Evolutionary conservation across 2,888 invertebrate species (phyloP).

Genomic region (Anoplius nigerrimus): DNA sequence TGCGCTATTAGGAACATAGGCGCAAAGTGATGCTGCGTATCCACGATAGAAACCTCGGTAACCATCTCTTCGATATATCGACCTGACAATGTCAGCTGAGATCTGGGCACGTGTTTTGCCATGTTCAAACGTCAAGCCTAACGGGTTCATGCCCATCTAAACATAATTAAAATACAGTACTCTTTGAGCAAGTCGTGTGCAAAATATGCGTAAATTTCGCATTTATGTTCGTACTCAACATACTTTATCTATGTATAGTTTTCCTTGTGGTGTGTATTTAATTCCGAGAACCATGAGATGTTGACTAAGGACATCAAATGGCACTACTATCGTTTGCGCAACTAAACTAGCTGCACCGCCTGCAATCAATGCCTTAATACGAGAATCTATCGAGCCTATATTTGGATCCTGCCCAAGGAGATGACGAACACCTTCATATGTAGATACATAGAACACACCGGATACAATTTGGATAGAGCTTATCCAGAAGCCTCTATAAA

Average conservation of each 20-base stretch:
- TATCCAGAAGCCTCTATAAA: slow-evolving; percentile 97
- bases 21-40: slow-evolving; percentile 92
- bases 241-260: slow-evolving; percentile 67
- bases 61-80: slow-evolving; percentile 89
- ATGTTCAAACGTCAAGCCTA: slow-evolving; percentile 82
- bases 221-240: slow-evolving; percentile 13
- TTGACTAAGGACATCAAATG: slow-evolving; percentile 97
- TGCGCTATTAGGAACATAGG: slow-evolving; percentile 97
- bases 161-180: slow-evolving; percentile 20
- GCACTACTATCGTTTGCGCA: slow-evolving; percentile 96
- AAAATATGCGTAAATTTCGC: slow-evolving; percentile 2
- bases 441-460: slow-evolving; percentile 93
- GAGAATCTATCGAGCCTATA: slow-evolving; percentile 78
- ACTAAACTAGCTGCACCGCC: slow-evolving; percentile 95
- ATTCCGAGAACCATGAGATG: slow-evolving; percentile 96
- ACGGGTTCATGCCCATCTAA: slow-evolving; percentile 82
- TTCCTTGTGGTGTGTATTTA: slow-evolving; percentile 67
- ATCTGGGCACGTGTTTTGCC: slow-evolving; percentile 81
- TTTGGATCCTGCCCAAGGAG: slow-evolving; percentile 80
- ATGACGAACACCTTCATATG: slow-evolving; percentile 94
- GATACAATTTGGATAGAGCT: slow-evolving; percentile 91
- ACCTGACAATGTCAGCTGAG: slow-evolving; percentile 84
- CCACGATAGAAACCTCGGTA: slow-evolving; percentile 94
- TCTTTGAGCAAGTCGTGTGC: not conserved
- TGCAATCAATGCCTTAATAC: slow-evolving; percentile 87